Base-by-base conservation (phyloP, 2,888 invertebrate genomes). In the Xylota sylvarum region DNA sequence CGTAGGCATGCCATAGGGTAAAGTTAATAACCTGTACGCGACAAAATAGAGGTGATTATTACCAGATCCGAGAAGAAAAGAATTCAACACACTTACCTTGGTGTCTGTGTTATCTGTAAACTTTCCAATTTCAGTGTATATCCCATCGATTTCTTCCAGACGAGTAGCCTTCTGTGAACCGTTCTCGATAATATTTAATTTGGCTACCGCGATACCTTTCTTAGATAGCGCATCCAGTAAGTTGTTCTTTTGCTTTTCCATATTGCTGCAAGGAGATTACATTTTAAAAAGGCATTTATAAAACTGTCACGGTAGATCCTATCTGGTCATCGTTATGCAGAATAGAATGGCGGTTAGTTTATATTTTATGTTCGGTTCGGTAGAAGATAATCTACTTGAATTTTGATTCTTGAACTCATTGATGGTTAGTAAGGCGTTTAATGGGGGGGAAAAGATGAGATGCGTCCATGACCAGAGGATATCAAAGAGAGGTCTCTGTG, bases 191-290 rank as follows among this genome's bases (percentile, higher is more conserved):
- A 90, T 89, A 64, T 93, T 93, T 80, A 96, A 92, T 81, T 96
- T 95, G 88, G 95, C 95, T 85, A 96, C 91, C 64, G 96, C 95
- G 79, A 95, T 94, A 64, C 97, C 97, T 91, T 95, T 95, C 85
- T 96, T 95, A 40, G 95, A 94, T 64, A 97, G 92, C 23, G 97
- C 96, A 89, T 98, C 98, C 55, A 98, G 92, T 64, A 98, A 93
- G 83, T 95, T 95, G 60, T 93, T 94, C 90, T 96, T 97, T 91
- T 97, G 96, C 90, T 96, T 96, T 88, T 98, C 98, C 94, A 97
- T 97, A 88, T 95, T 95, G 84, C 96, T 96, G 91, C 0, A 80
- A 84, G 19, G 19, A 76, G 32, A 70, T 30, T 30, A 79, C 17
- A 70, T 46, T 27, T 50, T 55, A 30, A 67, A 60, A 55, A 14